A percentile compares a stretch with the other conserved stretches of the same genome.
phyloP scores from a whole-genome alignment of 1,140 invertebrate genomes.

The Bombus consobrinus region DNA sequence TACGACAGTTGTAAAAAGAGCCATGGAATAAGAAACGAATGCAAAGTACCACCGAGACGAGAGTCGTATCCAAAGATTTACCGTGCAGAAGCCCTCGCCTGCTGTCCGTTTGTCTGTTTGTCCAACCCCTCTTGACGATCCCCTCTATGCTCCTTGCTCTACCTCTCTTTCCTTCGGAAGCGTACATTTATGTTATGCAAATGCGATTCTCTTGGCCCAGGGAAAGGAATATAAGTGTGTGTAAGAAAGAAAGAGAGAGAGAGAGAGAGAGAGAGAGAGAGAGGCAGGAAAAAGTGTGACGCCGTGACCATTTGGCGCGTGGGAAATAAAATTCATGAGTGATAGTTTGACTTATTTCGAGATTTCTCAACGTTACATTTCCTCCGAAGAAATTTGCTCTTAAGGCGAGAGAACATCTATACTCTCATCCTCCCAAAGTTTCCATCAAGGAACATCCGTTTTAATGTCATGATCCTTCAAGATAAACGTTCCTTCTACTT shows the following conservation, averaged over 20 bases:
- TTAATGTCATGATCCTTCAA: not conserved
- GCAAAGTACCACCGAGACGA: constrained; percentile 50
- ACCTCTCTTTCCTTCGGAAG: not conserved
- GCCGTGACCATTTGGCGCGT: constrained; percentile 1
- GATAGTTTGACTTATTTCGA: constrained; percentile 52
- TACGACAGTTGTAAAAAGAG: constrained; percentile 41
- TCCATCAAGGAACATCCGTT: not conserved
- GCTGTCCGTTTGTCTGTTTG: constrained; percentile 57
- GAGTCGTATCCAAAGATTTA: constrained; percentile 63
- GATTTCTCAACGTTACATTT: constrained; percentile 41
- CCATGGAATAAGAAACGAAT: constrained; percentile 58
- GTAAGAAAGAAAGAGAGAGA: not conserved
- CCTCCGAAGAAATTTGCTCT: constrained; percentile 28
- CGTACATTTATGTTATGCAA: constrained; percentile 69
- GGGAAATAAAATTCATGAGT: constrained; percentile 57
- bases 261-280: not conserved
- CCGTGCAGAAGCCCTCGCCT: constrained; percentile 46
- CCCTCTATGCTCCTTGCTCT: not conserved
- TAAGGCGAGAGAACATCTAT: not conserved
- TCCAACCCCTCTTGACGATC: constrained; percentile 35
- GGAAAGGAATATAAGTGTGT: constrained; percentile 33
- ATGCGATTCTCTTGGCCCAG: constrained; percentile 46
- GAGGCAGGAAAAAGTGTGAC: not conserved
- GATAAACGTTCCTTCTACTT: not conserved
- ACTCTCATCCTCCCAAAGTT: not conserved